Evolutionary conservation across 2,113 vertebrate species (phyloP), one percentile per base, ranked within the genome.

Genomic region (Mustela lutreola): DNA sequence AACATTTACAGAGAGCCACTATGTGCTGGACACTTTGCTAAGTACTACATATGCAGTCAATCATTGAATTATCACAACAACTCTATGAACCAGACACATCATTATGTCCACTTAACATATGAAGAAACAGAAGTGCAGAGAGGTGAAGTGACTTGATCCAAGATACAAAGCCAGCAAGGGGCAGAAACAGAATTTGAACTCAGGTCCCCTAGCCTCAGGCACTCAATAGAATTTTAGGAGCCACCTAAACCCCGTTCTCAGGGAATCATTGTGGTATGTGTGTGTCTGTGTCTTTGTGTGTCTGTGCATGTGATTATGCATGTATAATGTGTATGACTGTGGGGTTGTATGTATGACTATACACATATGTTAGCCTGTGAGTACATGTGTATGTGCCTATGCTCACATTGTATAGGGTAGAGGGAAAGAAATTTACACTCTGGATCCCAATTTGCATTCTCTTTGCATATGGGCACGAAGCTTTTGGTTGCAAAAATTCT

Each of bases 161-260:
- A 11, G 73, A 82, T 36, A 89, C 33, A 65, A 87, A 83, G 19
- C 10, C 63, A 81, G 11, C 26, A 71, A 81, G 48, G 56, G n/a
- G 45, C 70, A 87, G 39, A 92, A 96, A 53, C 19, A 96, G 81
- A 82, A 83, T 83, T 58, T 80, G 42, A 88, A 76, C 48, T 45
- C 86, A 71, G 56, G 53, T 19, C 71, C 11, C 33, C 14, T 3
- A 88, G 82, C 33, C 42, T 62, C 60, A 62, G 16, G 33, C 90
- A 62, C 22, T 26, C 0, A 11, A 62, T 0, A 42, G 36, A 87
- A 78, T 67, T 91, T 97, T 42, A 62, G 11, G 90, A 85, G 45
- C 50, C 4, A n/a, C 42, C 39, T 79, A 3, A 79, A n/a, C 11
- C 7, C 2, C 60, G 19, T n/a, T 31, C 50, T 42, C 7, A 0